Evolutionary conservation across 2,888 invertebrate genomes (phyloP), one percentile per base, ranked within the genome.

Genomic region (Merodon equestris): DNA sequence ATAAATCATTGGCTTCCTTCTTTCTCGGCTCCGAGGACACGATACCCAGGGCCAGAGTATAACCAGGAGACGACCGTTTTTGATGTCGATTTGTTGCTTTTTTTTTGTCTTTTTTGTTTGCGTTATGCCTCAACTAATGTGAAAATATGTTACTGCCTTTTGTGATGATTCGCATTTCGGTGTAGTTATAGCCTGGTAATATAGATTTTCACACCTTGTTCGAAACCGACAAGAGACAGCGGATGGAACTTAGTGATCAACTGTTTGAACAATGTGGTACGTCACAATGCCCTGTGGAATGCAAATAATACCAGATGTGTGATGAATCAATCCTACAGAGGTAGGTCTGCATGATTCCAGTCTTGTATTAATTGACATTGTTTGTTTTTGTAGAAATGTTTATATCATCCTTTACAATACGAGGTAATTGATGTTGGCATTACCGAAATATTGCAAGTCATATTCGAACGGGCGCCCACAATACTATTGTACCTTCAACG

Each of bases 241-340:
- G 27, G 27, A 66, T 44, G 71, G 54, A 73, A 58, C 72, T 73
- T 47, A 66, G 66, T 58, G 74, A 74, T 79, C 74, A 74, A 79
- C 58, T 72, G 72, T 53, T 54, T 53, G 47, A 66, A 77, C 72
- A 77, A 72, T 67, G 57, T 72, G 73, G 67, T 72, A 61, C 57
- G 51, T 72, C 54, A 68, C 74, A 79, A 74, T 74, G 64, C 36
- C 54, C 27, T 70, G 67, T 38, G 70, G 60, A 79, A 79, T 79
- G 79, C 79, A 79, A 79, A 79, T 79, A 79, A 74, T 70, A 66
- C 73, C 79, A 79, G 79, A 79, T 79, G 79, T 74, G 60, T 68
- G 79, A 79, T 74, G 74, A 68, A 79, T 79, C 70, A 74, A 79
- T 64, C 70, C 79, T 34, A 58, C 68, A 68, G 73, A 79, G 73